Base-by-base conservation (phyloP, 2,113 vertebrate species). In the Ophthalmolycus amberensis region DNA sequence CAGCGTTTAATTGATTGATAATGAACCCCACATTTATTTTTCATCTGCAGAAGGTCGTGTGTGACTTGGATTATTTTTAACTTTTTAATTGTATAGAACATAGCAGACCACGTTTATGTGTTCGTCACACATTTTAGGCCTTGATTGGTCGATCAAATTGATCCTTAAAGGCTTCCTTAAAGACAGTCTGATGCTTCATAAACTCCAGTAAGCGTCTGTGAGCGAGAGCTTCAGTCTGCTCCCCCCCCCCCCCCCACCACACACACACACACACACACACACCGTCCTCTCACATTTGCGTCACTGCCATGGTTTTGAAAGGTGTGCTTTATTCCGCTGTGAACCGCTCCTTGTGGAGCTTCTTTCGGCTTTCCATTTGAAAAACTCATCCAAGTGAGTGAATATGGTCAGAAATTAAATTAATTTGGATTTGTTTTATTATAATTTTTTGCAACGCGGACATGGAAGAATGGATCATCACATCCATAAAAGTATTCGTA, bases 261-360 rank as follows among this genome's bases (percentile, higher is more conserved):
- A 34, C 34, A 34, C 34, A 34, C 34, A 34, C 34, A 34, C 34
- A 34, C 34, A 34, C 5, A 34, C 34, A 34, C 5, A 34, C 34
- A 34, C 34, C 34, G 38, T 56, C 48, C 66, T 71, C 46, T 74
- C 72, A 56, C 50, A 48, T 77, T 67, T 80, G 79, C 72, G 22
- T 77, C 84, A 85, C 69, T 14, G 29, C 27, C 12, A 0, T 25
- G 34, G 60, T 85, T 65, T 64, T 85, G 40, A 88, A 86, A 78
- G 78, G 59, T 79, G 64, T 37, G 56, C 78, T 85, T 85, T 79
- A 79, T 81, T 76, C 70, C 44, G 25, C n/a, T 16, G 25, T 81
- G 71, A 81, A 75, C 63, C 34, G 62, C 52, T 72, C 27, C 64
- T 72, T 71, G 52, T 81, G 14, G n/a, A 1, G 5, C 44, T 75